Conservation (phyloP, 2,888 invertebrate species). For the Bembecia ichneumoniformis region DNA sequence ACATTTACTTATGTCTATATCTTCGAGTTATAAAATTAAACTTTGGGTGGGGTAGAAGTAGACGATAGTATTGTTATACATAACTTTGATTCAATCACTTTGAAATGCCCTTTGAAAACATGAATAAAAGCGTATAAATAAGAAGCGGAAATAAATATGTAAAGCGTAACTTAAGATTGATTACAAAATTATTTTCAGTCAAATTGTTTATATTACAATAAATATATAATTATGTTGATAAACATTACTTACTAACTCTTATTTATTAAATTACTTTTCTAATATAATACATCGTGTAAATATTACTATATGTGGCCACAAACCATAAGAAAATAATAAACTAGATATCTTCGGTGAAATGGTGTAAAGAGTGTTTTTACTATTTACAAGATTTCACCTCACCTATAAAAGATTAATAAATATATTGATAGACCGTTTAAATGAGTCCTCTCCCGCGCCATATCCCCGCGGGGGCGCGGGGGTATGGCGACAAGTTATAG, state of each 20-base stretch:
- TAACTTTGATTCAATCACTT: background rate
- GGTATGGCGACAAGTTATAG: no score
- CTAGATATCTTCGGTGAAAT: constrained; percentile 38
- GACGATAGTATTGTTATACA: constrained; percentile 3
- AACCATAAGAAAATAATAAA: constrained; percentile 18
- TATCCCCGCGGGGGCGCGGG: no score
- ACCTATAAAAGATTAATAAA: constrained; percentile 22
- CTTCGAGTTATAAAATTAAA: constrained; percentile 2
- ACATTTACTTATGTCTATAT: background rate
- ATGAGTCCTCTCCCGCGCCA: no score
- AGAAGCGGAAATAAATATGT: constrained; percentile 20
- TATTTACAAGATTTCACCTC: constrained; percentile 68
- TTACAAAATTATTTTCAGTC: constrained; percentile 46
- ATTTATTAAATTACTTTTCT: constrained; percentile 9
- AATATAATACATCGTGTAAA: constrained; percentile 29
- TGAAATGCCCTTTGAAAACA: constrained; percentile 18
- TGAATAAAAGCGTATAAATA: constrained; percentile 18
- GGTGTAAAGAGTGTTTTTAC: constrained; percentile 51
- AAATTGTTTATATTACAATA: constrained; percentile 35
- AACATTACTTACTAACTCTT: no score
- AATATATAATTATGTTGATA: background rate
- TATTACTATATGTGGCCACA: constrained; percentile 33
- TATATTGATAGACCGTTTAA: no score
- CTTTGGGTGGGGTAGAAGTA: constrained; percentile 15
- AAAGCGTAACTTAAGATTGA: constrained; percentile 21